phyloP scores from a whole-genome alignment of 1,140 invertebrate genomes.

The Drosophila pseudoobscura region DNA sequence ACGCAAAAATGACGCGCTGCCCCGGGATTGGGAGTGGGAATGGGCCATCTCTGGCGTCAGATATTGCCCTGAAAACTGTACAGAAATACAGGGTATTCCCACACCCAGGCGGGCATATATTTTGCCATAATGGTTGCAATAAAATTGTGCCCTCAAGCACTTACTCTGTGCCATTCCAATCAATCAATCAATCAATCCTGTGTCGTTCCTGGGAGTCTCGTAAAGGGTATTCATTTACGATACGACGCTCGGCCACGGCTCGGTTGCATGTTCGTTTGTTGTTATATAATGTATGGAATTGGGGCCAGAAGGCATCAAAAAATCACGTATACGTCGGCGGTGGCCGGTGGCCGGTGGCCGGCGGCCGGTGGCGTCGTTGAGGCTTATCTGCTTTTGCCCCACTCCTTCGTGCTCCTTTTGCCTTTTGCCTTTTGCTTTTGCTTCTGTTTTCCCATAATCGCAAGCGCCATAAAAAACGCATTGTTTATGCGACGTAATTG shows the following conservation, averaged over 20 bases:
- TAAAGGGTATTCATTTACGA: slow-evolving; percentile 16
- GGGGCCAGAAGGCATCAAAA: slow-evolving; percentile 58
- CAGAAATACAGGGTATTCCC: too few relatives aligned
- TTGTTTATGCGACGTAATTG: slow-evolving; percentile 81
- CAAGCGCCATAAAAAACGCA: slow-evolving; percentile 76
- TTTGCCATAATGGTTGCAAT: too few relatives aligned
- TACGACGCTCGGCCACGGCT: background rate
- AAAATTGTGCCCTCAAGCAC: too few relatives aligned
- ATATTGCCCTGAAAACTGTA: too few relatives aligned
- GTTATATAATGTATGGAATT: slow-evolving; percentile 45
- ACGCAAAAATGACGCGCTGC: slow-evolving; percentile 60
- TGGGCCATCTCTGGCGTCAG: too few relatives aligned
- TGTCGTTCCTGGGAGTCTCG: too few relatives aligned
- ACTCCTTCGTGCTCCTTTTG: slow-evolving; percentile 17
- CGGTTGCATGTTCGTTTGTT: slow-evolving; percentile 25
- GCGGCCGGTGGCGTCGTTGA: slow-evolving; percentile 47
- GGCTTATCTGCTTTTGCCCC: slow-evolving; percentile 60
- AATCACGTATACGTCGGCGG: slow-evolving; percentile 73
- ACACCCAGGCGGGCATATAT: too few relatives aligned
- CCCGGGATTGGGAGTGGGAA: too few relatives aligned
- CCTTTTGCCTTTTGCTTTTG: slow-evolving; percentile 29
- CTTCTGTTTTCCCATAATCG: slow-evolving; percentile 61
- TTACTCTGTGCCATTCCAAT: background rate
- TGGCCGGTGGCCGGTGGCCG: too few relatives aligned
- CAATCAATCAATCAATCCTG: too few relatives aligned